Evolutionary conservation across 1,140 invertebrate species (phyloP).

Genomic region (Saccostrea glomerata): DNA sequence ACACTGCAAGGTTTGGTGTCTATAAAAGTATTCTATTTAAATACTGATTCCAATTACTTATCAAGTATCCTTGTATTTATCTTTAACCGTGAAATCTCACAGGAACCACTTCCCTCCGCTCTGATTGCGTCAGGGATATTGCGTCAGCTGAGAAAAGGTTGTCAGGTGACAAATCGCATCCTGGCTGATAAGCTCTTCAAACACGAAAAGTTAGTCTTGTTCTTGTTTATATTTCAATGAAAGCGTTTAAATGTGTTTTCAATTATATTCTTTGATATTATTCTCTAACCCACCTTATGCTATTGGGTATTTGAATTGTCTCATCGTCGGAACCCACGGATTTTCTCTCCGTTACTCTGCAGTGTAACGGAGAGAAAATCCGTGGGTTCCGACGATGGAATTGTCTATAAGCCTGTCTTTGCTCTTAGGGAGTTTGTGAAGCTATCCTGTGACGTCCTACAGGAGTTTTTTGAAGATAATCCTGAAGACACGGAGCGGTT

Average conservation of each 20-base stretch:
- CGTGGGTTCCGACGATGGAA: too few relatives aligned
- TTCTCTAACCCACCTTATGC: background rate
- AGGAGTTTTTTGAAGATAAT: slow-evolving; percentile 27
- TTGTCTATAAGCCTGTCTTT: background rate
- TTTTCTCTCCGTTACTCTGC: too few relatives aligned
- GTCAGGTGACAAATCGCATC: slow-evolving; percentile 1
- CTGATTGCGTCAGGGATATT: slow-evolving; percentile 34
- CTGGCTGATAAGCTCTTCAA: background rate
- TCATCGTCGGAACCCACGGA: too few relatives aligned
- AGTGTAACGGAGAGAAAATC: too few relatives aligned
- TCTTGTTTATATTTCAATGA: too few relatives aligned
- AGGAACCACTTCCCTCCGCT: slow-evolving; percentile 22
- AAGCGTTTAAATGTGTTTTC: too few relatives aligned
- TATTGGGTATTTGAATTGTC: too few relatives aligned
- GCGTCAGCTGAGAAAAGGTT: slow-evolving; percentile 20
- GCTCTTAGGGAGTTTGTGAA: background rate
- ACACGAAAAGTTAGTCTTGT: background rate
- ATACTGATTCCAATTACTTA: background rate
- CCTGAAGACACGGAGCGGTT: slow-evolving; percentile 2
- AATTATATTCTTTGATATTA: background rate
- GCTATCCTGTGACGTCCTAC: slow-evolving; percentile 27
- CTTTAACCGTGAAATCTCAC: background rate
- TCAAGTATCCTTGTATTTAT: background rate
- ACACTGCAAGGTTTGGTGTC: background rate
- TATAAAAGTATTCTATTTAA: background rate